A percentile compares a stretch with the other conserved stretches of the same genome.
phyloP scores from a whole-genome alignment of 2,888 invertebrate genomes.

The Argyresthia albistria region DNA sequence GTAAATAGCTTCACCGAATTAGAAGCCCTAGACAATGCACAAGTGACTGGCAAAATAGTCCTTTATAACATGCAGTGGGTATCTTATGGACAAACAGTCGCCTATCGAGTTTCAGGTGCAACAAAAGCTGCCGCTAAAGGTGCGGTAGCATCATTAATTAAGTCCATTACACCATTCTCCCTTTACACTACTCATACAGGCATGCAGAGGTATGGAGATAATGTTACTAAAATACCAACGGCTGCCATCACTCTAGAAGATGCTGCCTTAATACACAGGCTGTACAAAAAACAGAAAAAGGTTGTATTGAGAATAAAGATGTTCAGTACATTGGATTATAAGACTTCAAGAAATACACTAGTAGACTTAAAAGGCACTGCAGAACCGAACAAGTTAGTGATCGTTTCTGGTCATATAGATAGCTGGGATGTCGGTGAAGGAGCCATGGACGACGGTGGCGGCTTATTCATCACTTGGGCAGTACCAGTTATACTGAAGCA shows the following conservation, averaged over 20 bases:
- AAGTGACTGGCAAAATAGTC: conserved; percentile 81
- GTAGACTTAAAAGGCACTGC: conserved; percentile 76
- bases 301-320: conserved; percentile 73
- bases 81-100: conserved; percentile 76
- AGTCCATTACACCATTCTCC: conserved; percentile 84
- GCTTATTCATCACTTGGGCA: conserved; percentile 85
- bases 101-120: conserved; percentile 78
- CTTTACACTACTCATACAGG: conserved; percentile 86
- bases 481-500: conserved; percentile 77
- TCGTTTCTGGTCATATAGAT: conserved; percentile 88
- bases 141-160: conserved; percentile 81
- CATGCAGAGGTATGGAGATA: conserved; percentile 72
- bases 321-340: conserved; percentile 72
- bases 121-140: conserved; percentile 79
- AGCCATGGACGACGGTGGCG: conserved; percentile 91
- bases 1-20: conserved; percentile 79
- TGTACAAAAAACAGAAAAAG: conserved; percentile 69
- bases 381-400: conserved; percentile 68
- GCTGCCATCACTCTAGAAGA: conserved; percentile 86
- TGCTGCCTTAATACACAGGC: conserved; percentile 79
- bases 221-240: conserved; percentile 77
- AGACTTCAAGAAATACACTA: conserved; percentile 80
- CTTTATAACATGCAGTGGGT: conserved; percentile 79
- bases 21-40: conserved; percentile 43
- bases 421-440: conserved; percentile 92